Evolutionary conservation across 2,888 invertebrate genomes (phyloP), one percentile per base, ranked within the genome.

Genomic region (Stegophylla sp.): DNA sequence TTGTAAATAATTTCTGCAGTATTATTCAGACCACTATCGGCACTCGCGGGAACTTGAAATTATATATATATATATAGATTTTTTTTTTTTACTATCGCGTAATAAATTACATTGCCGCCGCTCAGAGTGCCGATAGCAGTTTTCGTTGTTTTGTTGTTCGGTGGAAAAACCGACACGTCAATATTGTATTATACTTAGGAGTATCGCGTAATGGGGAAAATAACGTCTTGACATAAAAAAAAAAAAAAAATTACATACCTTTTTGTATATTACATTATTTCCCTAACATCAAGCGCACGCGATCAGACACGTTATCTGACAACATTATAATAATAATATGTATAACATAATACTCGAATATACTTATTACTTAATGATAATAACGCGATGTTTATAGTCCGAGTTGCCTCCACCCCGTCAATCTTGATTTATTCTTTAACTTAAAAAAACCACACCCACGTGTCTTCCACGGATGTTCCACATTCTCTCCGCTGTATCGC

Each of bases 381-480:
- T n/a, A n/a, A n/a, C n/a, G 15, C 26, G 59, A 12, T 13, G 3
- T 26, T 3, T 15, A 26, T 28, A 2, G 23, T 43, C 1, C 12
- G 26, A 13, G 13, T 20, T 15, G 13, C 34, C 3, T 3, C 20
- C 10, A 10, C 26, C n/a, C n/a, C 23, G n/a, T 64, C 26, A 20
- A 45, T 77, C 56, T 53, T 67, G 43, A 77, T 77, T 67, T 28
- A 59, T 77, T 56, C n/a, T 43, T 23, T 56, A 66, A 76, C 76
- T 56, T 26, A 41, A 67, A 76, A 28, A 23, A 28, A 23, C 41
- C 23, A 15, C 13, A 15, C 26, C 15, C n/a, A 1, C 26, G 34
- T 28, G 5, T 7, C 7, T 7, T 34, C 3, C 34, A 34, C 34
- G 34, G 3, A 7, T 34, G 34, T 34, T n/a, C n/a, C n/a, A n/a